A percentile compares a stretch with the other conserved stretches of the same genome.
Evolutionary conservation across 2,888 invertebrate species (phyloP).

Genomic region (Heliconius charithonia): DNA sequence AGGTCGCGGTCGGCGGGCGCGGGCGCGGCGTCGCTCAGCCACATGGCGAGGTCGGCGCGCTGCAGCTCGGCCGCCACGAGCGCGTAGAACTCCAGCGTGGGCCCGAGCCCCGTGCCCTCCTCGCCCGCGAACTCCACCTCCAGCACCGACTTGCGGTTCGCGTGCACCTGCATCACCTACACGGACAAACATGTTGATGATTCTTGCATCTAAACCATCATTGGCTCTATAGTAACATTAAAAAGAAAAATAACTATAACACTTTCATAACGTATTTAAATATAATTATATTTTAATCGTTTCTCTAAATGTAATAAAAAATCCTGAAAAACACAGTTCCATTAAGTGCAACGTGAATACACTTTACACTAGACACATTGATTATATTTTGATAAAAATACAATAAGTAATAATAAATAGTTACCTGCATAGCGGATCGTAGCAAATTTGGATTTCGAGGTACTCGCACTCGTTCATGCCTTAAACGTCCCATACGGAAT

Average conservation of each 20-base stretch:
- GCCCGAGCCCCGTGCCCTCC: slow-evolving; percentile 99
- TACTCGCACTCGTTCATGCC: slow-evolving; percentile 98
- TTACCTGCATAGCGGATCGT: slow-evolving; percentile 96
- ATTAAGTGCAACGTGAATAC: too few relatives aligned
- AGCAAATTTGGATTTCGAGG: slow-evolving; percentile 92
- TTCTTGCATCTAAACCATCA: not conserved
- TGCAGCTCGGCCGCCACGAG: slow-evolving; percentile 98
- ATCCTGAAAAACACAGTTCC: too few relatives aligned
- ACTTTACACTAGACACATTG: too few relatives aligned
- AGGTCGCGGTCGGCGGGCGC: slow-evolving; percentile 73
- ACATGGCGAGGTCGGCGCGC: slow-evolving; percentile 94
- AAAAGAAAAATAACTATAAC: too few relatives aligned
- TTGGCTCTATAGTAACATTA: too few relatives aligned
- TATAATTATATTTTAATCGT: too few relatives aligned
- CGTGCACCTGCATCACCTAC: slow-evolving; percentile 93
- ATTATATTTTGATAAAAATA: too few relatives aligned
- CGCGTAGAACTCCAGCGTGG: slow-evolving; percentile 99
- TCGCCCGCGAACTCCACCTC: slow-evolving; percentile 98
- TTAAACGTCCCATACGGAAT: slow-evolving; percentile 96
- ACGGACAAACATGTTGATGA: not conserved
- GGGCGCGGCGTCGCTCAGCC: slow-evolving; percentile 92
- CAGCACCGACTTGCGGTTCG: slow-evolving; percentile 95
- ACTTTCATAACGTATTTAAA: too few relatives aligned
- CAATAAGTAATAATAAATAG: slow-evolving; percentile 49
- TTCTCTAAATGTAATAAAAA: too few relatives aligned